These are phyloP conservation scores for Clivina fossor DNA, from an alignment of 2,888 invertebrate genomes.

Conservation along the genomic window DNA sequence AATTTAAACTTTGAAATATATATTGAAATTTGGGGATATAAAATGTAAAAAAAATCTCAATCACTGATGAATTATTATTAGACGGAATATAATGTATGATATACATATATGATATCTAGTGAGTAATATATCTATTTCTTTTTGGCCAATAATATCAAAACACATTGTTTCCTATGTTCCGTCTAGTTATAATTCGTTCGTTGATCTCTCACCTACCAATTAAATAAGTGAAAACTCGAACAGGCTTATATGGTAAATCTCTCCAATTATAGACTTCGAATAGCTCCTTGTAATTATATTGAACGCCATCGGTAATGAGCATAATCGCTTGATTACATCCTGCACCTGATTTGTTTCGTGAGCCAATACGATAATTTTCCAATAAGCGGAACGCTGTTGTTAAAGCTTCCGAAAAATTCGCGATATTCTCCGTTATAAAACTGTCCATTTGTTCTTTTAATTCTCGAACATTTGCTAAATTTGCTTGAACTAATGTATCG, in stretches of 20 bases:
- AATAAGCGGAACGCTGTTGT: constrained; percentile 62
- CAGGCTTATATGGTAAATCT: constrained; percentile 73
- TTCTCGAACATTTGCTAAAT: constrained; percentile 79
- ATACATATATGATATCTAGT: too few species aligned
- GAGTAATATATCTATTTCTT: too few species aligned
- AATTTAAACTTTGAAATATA: too few species aligned
- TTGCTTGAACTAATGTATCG: constrained; percentile 72
- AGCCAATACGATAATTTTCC: constrained; percentile 28
- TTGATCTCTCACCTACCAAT: constrained; percentile 72
- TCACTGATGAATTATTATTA: too few species aligned
- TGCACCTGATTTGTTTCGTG: constrained; percentile 45
- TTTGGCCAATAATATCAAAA: too few species aligned
- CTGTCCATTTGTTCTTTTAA: constrained; percentile 77
- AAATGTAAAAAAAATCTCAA: too few species aligned
- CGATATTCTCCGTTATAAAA: constrained; percentile 83
- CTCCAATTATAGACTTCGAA: constrained; percentile 90
- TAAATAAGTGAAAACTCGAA: constrained; percentile 96
- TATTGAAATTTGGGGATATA: too few species aligned
- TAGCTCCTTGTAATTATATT: constrained; percentile 89
- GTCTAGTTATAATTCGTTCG: too few species aligned
- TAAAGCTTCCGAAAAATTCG: constrained; percentile 90
- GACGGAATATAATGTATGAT: too few species aligned
- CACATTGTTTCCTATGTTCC: too few species aligned
- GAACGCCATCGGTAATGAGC: constrained; percentile 98
- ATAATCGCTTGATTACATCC: constrained; percentile 93